phyloP scores from a whole-genome alignment of 2,888 invertebrate species.

The Plemyria rubiginata region DNA sequence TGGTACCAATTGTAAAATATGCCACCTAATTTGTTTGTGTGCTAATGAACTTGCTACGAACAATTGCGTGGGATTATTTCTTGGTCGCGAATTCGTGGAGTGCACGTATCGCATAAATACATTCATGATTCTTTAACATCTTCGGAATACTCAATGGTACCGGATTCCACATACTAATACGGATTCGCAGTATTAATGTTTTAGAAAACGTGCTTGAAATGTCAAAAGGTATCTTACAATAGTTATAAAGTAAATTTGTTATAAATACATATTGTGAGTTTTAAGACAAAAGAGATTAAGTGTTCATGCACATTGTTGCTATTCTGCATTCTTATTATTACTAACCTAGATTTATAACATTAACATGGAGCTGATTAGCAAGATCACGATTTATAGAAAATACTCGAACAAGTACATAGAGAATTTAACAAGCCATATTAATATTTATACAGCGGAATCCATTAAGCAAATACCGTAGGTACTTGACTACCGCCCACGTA shows the following conservation, averaged over 20 bases:
- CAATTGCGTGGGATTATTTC: conserved; percentile 41
- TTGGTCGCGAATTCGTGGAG: conserved; percentile 40
- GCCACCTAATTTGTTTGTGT: conserved; percentile 44
- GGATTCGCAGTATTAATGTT: conserved; percentile 33
- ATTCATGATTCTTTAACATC: conserved; percentile 40
- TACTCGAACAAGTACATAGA: conserved; percentile 17
- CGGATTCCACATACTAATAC: conserved; percentile 40
- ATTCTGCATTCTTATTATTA: not conserved
- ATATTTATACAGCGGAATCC: conserved; percentile 44
- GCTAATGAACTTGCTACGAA: conserved; percentile 42
- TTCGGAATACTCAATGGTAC: conserved; percentile 33
- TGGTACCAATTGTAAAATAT: conserved; percentile 39
- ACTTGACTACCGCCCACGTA: conserved; percentile 53
- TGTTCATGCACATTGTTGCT: not conserved
- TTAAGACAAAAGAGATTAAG: not conserved
- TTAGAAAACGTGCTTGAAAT: conserved; percentile 33
- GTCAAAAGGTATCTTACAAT: conserved; percentile 16
- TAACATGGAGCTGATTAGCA: not conserved
- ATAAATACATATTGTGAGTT: not conserved
- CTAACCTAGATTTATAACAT: not conserved
- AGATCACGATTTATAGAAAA: not conserved
- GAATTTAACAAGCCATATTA: conserved; percentile 43
- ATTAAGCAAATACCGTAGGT: conserved; percentile 49
- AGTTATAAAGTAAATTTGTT: not conserved
- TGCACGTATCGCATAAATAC: conserved; percentile 44